Percentiles rank a stretch among this genome's conserved stretches.
Evolutionary conservation across 2,888 invertebrate genomes (phyloP).

Genomic region (Ornithoptera alexandrae): DNA sequence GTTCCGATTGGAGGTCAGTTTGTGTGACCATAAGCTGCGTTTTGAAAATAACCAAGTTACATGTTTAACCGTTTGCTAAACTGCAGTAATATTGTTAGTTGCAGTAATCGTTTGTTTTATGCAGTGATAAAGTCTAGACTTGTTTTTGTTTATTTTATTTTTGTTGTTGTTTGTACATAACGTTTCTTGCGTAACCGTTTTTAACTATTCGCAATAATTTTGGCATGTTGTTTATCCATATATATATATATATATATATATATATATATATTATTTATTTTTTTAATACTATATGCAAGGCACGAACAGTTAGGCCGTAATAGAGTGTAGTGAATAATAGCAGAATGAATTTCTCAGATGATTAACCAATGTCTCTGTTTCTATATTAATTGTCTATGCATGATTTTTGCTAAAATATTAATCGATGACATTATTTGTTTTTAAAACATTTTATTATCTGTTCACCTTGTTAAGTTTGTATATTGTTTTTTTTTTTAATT

Average conservation of each 20-base stretch:
- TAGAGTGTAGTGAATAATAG: constrained; percentile 38
- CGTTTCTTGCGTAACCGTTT: constrained; percentile 33
- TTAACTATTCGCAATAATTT: constrained; percentile 33
- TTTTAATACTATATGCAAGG: constrained; percentile 4
- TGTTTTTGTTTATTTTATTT: constrained; percentile 19
- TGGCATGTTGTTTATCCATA: constrained; percentile 17
- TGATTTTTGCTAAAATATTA: constrained; percentile 45
- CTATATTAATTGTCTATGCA: constrained; percentile 47
- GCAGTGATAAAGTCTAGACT: constrained; percentile 7
- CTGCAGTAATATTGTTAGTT: constrained; percentile 7
- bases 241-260: not conserved
- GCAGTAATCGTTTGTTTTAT: constrained; percentile 7
- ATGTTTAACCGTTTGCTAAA: constrained; percentile 29
- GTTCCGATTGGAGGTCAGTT: constrained; percentile 30
- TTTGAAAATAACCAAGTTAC: constrained; percentile 29
- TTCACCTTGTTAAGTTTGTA: not conserved
- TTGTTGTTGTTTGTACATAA: constrained; percentile 35
- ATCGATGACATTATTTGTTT: not conserved
- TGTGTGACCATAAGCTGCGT: constrained; percentile 7
- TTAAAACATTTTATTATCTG: not conserved
- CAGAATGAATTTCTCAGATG: constrained; percentile 38
- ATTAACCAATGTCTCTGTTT: constrained; percentile 44
- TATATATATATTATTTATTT: not conserved
- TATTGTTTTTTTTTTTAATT: not conserved
- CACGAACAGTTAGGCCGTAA: constrained; percentile 1